Evolutionary conservation across 2,113 vertebrate species (phyloP).

Genomic region (Xiphias gladius): DNA sequence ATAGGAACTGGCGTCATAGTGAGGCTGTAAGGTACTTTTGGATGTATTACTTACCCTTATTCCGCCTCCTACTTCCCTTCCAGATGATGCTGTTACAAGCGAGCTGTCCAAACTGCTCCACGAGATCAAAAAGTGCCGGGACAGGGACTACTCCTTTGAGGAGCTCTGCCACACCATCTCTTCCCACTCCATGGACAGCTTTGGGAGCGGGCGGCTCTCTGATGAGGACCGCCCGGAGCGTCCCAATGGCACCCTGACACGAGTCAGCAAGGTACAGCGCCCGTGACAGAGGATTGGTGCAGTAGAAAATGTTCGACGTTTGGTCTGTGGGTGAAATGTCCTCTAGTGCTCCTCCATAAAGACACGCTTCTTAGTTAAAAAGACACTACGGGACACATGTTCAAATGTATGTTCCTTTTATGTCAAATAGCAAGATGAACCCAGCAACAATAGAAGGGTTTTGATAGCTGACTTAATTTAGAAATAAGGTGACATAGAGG

Average conservation of each 20-base stretch:
- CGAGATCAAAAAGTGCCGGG: conserved; percentile 96
- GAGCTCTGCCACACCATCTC: conserved; percentile 96
- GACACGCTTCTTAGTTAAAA: too few species aligned
- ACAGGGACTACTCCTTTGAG: conserved; percentile 97
- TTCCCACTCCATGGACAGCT: conserved; percentile 95
- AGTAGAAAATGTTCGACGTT: background rate
- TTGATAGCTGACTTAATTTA: too few species aligned
- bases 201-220: conserved; percentile 89
- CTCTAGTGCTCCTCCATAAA: too few species aligned
- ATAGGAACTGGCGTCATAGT: background rate
- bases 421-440: too few species aligned
- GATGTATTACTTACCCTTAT: background rate
- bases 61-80: conserved; percentile 20
- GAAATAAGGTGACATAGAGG: too few species aligned
- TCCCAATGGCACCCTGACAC: conserved; percentile 90
- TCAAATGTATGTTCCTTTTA: too few species aligned
- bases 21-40: background rate
- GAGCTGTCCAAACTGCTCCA: conserved; percentile 96
- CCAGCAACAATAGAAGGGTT: too few species aligned
- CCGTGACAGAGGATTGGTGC: background rate
- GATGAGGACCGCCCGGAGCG: conserved; percentile 91
- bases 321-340: background rate
- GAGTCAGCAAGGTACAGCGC: conserved; percentile 74
- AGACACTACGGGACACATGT: too few species aligned
- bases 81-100: conserved; percentile 95